Evolutionary conservation across 2,888 invertebrate genomes (phyloP).

Genomic region (Metopia argyrocephala): DNA sequence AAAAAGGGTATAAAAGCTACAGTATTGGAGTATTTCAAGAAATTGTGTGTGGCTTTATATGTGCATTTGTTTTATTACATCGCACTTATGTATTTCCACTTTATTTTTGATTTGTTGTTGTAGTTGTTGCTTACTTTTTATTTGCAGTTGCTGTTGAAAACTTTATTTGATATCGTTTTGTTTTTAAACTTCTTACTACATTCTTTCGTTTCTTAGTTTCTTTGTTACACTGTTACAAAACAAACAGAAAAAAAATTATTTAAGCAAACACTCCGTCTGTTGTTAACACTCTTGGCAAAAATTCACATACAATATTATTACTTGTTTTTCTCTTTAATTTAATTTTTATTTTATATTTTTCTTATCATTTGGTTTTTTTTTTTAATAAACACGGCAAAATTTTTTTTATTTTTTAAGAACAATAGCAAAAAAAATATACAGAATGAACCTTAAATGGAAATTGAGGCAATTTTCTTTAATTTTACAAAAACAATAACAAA

Average conservation of each 20-base stretch:
- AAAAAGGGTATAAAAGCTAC: not conserved
- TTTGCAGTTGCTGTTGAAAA: not conserved
- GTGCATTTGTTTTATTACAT: slow-evolving; percentile 4
- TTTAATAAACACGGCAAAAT: not conserved
- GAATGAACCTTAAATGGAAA: not conserved
- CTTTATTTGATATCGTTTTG: slow-evolving; percentile 6
- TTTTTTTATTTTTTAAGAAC: not conserved
- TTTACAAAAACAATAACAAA: too few species aligned
- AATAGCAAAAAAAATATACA: slow-evolving; percentile 24
- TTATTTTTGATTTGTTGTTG: not conserved
- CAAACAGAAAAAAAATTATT: slow-evolving; percentile 8
- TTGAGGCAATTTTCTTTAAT: slow-evolving; percentile 26
- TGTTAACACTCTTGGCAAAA: slow-evolving; percentile 58
- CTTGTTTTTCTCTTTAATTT: slow-evolving; percentile 24
- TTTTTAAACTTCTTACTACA: slow-evolving; percentile 24
- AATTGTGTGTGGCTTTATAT: not conserved
- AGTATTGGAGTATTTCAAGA: not conserved
- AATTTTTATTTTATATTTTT: not conserved
- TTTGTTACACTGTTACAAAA: slow-evolving; percentile 24
- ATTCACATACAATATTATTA: slow-evolving; percentile 48
- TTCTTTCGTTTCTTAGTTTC: slow-evolving; percentile 5
- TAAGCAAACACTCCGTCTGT: slow-evolving; percentile 43
- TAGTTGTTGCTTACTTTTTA: slow-evolving; percentile 3
- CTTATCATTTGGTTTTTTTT: not conserved
- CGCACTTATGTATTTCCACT: slow-evolving; percentile 36